Evolutionary conservation across 2,113 vertebrate genomes (phyloP).

Genomic region (Ochotona curzoniae): DNA sequence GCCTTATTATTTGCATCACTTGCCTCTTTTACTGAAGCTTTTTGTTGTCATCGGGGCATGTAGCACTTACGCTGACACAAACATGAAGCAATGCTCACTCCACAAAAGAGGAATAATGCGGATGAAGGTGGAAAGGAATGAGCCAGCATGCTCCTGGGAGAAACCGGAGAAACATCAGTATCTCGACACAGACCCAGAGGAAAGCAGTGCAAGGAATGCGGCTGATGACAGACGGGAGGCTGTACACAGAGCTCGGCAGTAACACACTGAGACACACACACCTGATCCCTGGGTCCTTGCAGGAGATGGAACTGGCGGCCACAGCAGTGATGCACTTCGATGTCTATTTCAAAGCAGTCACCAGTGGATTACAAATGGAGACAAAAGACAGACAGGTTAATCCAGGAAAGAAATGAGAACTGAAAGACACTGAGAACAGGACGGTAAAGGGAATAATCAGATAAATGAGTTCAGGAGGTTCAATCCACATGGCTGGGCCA

Average conservation of each 20-base stretch:
- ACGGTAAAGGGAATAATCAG: neutral
- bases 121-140: neutral
- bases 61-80: neutral
- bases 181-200: neutral
- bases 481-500: too few species aligned
- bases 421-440: neutral
- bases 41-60: neutral
- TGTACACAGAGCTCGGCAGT: neutral
- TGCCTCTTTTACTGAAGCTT: neutral
- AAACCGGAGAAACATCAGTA: neutral
- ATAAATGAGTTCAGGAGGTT: neutral
- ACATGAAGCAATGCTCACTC: neutral
- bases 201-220: neutral
- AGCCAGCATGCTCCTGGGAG: neutral
- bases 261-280: neutral
- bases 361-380: neutral
- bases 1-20: neutral
- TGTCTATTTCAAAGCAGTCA: slow-evolving; percentile 1
- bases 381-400: neutral
- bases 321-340: neutral
- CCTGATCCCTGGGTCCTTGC: neutral
- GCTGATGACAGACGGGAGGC: too few species aligned
- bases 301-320: neutral
- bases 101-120: neutral
- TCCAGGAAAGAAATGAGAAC: neutral